A percentile compares a stretch with the other conserved stretches of the same genome.
Conservation (phyloP, 2,113 vertebrate genomes). For the Cavia aperea region DNA sequence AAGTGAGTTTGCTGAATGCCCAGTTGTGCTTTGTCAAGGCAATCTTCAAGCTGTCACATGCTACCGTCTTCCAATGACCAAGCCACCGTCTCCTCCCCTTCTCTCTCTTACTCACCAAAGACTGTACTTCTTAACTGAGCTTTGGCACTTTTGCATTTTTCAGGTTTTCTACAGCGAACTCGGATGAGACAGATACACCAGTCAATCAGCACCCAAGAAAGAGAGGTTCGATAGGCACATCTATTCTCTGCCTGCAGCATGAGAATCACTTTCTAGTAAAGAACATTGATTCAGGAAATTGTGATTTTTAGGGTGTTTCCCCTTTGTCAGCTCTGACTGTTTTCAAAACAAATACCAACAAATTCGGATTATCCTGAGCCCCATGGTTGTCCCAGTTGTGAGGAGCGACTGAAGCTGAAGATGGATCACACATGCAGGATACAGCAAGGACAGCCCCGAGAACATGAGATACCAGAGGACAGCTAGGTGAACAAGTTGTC, state of each 20-base stretch:
- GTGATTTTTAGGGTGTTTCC: neutral
- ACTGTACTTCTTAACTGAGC: neutral
- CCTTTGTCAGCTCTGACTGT: neutral
- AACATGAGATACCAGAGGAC: too few relatives aligned
- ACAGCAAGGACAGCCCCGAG: too few relatives aligned
- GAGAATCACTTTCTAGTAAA: neutral
- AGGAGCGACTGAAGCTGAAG: too few relatives aligned
- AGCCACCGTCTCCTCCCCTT: neutral
- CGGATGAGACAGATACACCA: neutral
- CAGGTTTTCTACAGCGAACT: neutral
- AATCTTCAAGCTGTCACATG: neutral
- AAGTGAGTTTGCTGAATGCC: too few relatives aligned
- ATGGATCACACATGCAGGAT: too few relatives aligned
- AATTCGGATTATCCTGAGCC: neutral
- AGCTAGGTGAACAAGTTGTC: neutral
- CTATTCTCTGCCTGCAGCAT: neutral
- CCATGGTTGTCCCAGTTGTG: neutral
- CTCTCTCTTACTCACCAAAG: neutral
- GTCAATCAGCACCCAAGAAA: neutral
- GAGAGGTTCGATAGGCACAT: neutral
- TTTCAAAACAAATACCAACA: neutral
- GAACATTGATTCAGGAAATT: neutral
- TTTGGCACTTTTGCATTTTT: neutral
- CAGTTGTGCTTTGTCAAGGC: neutral
- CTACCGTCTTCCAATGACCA: neutral